A percentile compares a stretch with the other conserved stretches of the same genome.
Conservation (phyloP, 2,113 vertebrate species). For the Caranx melampygus region DNA sequence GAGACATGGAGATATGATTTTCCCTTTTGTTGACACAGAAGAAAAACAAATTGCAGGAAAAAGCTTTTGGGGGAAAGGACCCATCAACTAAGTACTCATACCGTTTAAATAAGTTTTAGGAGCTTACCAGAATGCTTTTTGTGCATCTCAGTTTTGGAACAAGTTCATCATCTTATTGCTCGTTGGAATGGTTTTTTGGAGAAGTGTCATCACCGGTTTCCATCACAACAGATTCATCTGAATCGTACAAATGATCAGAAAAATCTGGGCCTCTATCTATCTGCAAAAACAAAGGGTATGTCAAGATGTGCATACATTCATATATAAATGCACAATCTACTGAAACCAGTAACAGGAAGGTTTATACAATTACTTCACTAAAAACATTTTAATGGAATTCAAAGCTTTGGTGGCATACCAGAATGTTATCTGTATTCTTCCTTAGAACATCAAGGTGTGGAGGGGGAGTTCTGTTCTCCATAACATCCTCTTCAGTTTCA, state of each 20-base stretch:
- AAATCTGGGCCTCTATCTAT: not conserved
- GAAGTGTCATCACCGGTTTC: slow-evolving; percentile 7
- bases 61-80: not conserved
- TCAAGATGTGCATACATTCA: slow-evolving; percentile 3
- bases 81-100: slow-evolving; percentile 1
- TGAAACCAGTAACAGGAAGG: not conserved
- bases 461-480: not conserved
- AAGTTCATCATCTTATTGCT: slow-evolving; percentile 28
- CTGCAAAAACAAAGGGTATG: slow-evolving; percentile 4
- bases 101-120: slow-evolving; percentile 1
- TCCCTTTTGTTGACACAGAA: slow-evolving; percentile 2
- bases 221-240: not conserved
- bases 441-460: not conserved
- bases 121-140: slow-evolving; percentile 21
- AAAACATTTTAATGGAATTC: too few relatives aligned
- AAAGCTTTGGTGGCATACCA: not conserved
- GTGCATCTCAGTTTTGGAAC: slow-evolving; percentile 10
- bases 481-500: not conserved
- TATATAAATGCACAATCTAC: slow-evolving; percentile 8
- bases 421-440: slow-evolving; percentile 2
- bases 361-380: too few relatives aligned
- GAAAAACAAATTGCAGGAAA: not conserved
- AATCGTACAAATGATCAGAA: slow-evolving; percentile 12
- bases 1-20: slow-evolving; percentile 4
- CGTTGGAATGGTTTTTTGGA: slow-evolving; percentile 20